Evolutionary conservation across 92 coral and sea anemone genomes (phyloP).

Genomic region (Umimayanthus chanpuru): DNA sequence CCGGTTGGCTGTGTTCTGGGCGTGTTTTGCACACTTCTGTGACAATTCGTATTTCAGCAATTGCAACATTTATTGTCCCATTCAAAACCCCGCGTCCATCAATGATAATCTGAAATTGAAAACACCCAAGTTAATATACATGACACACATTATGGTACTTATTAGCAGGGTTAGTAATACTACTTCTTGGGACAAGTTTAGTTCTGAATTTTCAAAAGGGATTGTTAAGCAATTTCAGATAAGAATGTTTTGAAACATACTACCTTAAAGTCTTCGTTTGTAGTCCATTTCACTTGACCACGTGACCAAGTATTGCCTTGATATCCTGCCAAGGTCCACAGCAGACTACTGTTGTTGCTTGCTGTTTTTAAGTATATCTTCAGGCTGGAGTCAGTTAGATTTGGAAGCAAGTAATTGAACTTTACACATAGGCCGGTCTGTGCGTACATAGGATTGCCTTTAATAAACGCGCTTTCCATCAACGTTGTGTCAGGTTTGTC

Average conservation of each 20-base stretch:
- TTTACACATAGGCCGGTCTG: slow-evolving; percentile 62
- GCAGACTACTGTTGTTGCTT: slow-evolving; percentile 30
- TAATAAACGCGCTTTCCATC: slow-evolving; percentile 66
- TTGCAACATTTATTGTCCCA: slow-evolving; percentile 44
- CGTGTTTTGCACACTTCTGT: slow-evolving; percentile 56
- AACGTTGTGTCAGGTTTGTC: slow-evolving; percentile 26
- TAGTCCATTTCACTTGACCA: slow-evolving; percentile 61
- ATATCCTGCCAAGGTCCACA: slow-evolving; percentile 66
- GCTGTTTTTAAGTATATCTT: slow-evolving; percentile 48
- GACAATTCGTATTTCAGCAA: slow-evolving; percentile 47
- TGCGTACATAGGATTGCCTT: slow-evolving; percentile 26
- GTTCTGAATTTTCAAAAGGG: no score
- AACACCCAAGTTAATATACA: not conserved
- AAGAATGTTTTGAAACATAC: not conserved
- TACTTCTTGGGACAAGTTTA: no score
- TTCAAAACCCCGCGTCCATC: slow-evolving; percentile 47
- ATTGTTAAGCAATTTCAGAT: no score
- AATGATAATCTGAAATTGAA: slow-evolving; percentile 37
- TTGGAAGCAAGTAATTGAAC: slow-evolving; percentile 66
- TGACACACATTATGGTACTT: no score
- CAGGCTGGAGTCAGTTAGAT: slow-evolving; percentile 49
- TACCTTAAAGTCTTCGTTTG: slow-evolving; percentile 64
- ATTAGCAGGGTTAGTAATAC: no score
- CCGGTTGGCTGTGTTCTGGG: slow-evolving; percentile 76
- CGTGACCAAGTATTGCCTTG: slow-evolving; percentile 70